Percentiles rank a stretch among this genome's conserved stretches.
Evolutionary conservation across 2,113 vertebrate genomes (phyloP).

Genomic region (Vombatus ursinus): DNA sequence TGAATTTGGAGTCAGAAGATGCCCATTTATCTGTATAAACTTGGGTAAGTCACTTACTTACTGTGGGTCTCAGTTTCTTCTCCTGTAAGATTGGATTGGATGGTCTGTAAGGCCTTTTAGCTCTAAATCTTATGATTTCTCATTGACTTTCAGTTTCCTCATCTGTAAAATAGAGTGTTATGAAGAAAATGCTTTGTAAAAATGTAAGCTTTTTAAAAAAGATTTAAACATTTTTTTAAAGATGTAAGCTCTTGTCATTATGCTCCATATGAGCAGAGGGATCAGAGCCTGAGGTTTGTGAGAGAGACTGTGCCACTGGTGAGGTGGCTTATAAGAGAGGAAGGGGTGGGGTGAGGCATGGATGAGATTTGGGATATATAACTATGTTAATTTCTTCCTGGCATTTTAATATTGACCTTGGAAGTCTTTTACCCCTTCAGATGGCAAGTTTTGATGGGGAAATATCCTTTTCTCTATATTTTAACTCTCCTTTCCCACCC

Average conservation of each 20-base stretch:
- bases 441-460: neutral
- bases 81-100: neutral
- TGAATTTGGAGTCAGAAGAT: neutral
- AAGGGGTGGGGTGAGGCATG: neutral
- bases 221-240: neutral
- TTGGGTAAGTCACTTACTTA: neutral
- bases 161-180: neutral
- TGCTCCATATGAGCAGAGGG: neutral
- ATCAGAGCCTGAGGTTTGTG: neutral
- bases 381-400: neutral
- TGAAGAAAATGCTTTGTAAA: neutral
- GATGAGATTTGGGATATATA: neutral
- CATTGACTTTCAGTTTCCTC: neutral
- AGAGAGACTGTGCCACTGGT: neutral
- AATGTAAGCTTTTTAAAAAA: neutral
- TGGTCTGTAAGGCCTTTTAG: neutral
- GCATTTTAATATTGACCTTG: neutral
- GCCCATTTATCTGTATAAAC: neutral
- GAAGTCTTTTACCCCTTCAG: neutral
- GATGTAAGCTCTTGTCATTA: neutral
- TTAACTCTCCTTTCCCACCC: neutral
- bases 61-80: neutral
- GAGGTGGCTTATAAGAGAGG: neutral
- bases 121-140: neutral
- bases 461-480: neutral